Evolutionary conservation across 2,888 invertebrate species (phyloP).

Genomic region (Allophyes oxyacanthae): DNA sequence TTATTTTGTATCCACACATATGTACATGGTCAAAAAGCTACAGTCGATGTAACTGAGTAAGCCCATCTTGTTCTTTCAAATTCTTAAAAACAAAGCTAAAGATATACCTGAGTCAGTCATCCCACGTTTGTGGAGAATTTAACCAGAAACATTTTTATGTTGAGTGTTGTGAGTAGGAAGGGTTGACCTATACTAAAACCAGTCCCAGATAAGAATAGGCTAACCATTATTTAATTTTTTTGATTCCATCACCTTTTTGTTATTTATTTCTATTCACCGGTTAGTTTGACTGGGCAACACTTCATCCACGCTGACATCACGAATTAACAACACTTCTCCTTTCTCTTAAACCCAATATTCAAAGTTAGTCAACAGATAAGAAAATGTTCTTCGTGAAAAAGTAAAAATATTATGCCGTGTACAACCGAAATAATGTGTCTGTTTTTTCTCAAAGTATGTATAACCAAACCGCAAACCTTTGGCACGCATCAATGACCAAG

Average conservation of each 20-base stretch:
- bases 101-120: constrained; percentile 1
- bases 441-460: constrained; percentile 62
- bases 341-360: too few species aligned
- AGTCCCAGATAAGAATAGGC: constrained; percentile 15
- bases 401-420: constrained; percentile 18
- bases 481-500: constrained; percentile 69
- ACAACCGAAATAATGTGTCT: constrained; percentile 48
- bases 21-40: too few species aligned
- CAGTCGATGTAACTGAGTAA: too few species aligned
- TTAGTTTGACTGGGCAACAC: too few species aligned
- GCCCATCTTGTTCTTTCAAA: not conserved
- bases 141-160: constrained; percentile 1
- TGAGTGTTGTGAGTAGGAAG: too few species aligned
- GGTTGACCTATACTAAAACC: not conserved
- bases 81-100: not conserved
- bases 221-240: too few species aligned
- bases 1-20: too few species aligned
- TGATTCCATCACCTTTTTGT: too few species aligned
- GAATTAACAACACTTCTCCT: too few species aligned
- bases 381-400: not conserved
- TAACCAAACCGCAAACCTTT: constrained; percentile 61
- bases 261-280: too few species aligned
- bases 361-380: not conserved
- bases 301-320: too few species aligned
- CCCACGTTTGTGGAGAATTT: not conserved